phyloP scores from a whole-genome alignment of 2,888 invertebrate genomes.

The Acronicta alni region DNA sequence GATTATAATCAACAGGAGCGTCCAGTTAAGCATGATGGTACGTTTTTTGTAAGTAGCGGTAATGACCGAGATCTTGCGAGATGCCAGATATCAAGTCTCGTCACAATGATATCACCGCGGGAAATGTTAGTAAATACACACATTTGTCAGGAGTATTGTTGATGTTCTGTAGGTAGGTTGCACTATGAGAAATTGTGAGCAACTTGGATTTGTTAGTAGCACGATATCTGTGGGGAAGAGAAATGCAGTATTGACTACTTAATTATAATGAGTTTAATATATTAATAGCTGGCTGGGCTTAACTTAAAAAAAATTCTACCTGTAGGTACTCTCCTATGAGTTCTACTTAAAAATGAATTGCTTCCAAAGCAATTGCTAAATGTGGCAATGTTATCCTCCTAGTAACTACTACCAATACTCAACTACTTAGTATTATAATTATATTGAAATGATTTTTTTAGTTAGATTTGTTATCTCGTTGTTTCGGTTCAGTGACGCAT shows the following conservation, averaged over 20 bases:
- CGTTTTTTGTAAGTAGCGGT: conserved; percentile 46
- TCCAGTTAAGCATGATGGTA: conserved; percentile 22
- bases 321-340: too few species aligned
- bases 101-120: conserved; percentile 62
- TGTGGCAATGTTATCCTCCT: too few species aligned
- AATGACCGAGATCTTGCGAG: conserved; percentile 45
- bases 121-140: conserved; percentile 64
- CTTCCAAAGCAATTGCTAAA: too few species aligned
- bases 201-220: background rate
- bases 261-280: too few species aligned
- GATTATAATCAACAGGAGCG: conserved; percentile 19
- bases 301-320: too few species aligned
- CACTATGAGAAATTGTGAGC: conserved; percentile 13
- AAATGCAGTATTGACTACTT: too few species aligned
- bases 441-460: background rate
- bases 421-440: background rate
- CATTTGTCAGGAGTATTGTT: conserved; percentile 52
- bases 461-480: background rate
- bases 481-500: background rate
- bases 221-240: too few species aligned
- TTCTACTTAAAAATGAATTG: too few species aligned
- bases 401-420: too few species aligned
- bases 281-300: too few species aligned
- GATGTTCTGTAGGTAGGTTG: conserved; percentile 28
- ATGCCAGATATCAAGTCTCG: conserved; percentile 34